These are phyloP conservation scores for Xestoiulus laeticollis DNA, from an alignment of 2,888 invertebrate species.

Conservation along the genomic window DNA sequence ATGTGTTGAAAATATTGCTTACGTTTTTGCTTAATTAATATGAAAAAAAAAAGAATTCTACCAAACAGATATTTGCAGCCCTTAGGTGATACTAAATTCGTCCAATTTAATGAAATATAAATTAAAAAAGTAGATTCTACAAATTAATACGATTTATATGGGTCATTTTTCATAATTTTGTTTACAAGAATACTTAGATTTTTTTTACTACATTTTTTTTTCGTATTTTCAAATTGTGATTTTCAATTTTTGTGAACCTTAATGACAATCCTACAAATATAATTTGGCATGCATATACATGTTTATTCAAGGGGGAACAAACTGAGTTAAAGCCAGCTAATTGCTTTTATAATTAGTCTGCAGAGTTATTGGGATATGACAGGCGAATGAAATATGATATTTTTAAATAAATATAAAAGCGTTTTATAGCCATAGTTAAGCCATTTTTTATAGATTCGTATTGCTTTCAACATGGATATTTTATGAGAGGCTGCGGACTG, in stretches of 20 bases:
- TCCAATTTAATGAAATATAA: too few relatives aligned
- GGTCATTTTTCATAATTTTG: neutral
- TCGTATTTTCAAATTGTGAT: neutral
- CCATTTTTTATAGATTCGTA: neutral
- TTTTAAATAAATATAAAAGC: constrained; percentile 34
- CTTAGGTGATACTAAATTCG: too few relatives aligned
- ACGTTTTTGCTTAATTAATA: neutral
- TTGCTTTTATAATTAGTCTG: constrained; percentile 33
- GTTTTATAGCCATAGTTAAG: constrained; percentile 7
- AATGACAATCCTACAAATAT: neutral
- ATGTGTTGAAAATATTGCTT: neutral
- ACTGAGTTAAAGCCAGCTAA: neutral
- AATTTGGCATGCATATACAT: neutral
- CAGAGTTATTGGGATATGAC: constrained; percentile 13
- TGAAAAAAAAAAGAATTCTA: neutral
- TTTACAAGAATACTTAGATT: neutral
- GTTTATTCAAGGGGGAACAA: neutral
- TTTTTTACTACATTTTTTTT: too few relatives aligned
- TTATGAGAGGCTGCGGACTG: neutral
- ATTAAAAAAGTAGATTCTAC: too few relatives aligned
- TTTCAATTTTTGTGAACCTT: neutral
- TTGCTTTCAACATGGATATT: constrained; percentile 1
- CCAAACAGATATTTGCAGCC: too few relatives aligned
- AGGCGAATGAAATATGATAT: constrained; percentile 34
- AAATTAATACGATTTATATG: neutral